Conservation (phyloP, 2,113 vertebrate genomes). For the Accipiter cooperii region DNA sequence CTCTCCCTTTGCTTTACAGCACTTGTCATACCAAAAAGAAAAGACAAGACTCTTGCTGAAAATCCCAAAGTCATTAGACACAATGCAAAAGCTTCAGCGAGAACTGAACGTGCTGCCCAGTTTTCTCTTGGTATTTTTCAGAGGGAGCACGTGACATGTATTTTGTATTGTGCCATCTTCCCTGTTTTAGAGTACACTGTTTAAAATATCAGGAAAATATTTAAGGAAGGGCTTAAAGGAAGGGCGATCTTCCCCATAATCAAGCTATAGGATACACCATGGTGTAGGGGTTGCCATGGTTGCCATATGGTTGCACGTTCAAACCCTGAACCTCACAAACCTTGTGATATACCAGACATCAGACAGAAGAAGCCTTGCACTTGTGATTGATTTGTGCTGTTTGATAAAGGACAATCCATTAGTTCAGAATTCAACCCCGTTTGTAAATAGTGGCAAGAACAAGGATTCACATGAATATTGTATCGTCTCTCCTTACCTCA, state of each 20-base stretch:
- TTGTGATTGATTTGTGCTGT: neutral
- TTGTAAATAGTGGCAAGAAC: neutral
- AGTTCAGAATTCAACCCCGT: neutral
- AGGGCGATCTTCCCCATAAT: neutral
- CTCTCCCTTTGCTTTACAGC: neutral
- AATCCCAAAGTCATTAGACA: neutral
- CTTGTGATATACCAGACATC: neutral
- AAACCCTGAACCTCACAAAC: neutral
- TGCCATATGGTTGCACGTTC: neutral
- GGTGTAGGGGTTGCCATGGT: neutral
- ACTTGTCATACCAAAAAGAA: neutral
- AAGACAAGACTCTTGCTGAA: neutral
- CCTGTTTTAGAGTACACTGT: neutral
- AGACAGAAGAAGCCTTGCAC: neutral
- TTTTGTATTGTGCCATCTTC: neutral
- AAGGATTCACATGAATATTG: neutral
- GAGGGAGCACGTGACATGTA: neutral
- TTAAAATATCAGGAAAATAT: neutral
- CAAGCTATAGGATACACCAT: neutral
- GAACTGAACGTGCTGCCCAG: neutral
- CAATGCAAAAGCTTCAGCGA: neutral
- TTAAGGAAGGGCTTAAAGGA: neutral
- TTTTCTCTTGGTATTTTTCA: neutral
- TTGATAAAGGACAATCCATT: neutral
- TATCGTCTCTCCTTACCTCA: conserved; percentile 74